A percentile compares a stretch with the other conserved stretches of the same genome.
phyloP scores from a whole-genome alignment of 2,888 invertebrate genomes.

The Polydrusus cervinus region DNA sequence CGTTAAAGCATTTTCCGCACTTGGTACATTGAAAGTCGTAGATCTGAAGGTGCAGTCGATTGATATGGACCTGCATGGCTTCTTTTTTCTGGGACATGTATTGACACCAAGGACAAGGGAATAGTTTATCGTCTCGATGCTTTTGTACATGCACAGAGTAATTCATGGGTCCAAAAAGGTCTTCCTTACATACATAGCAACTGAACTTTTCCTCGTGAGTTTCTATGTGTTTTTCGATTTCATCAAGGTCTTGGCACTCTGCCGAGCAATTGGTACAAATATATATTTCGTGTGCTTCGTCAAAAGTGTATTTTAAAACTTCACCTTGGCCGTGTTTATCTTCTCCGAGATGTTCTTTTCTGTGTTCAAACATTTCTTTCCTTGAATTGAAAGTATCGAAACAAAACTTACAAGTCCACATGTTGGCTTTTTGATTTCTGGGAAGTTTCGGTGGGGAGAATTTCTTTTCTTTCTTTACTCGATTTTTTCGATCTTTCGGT shows the following conservation, averaged over 20 bases:
- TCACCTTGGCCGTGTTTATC: constrained; percentile 51
- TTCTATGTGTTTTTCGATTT: constrained; percentile 61
- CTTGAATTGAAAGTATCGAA: constrained; percentile 58
- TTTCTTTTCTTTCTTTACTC: constrained; percentile 42
- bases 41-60: constrained; percentile 61
- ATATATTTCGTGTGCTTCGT: constrained; percentile 60
- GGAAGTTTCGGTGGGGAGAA: constrained; percentile 47
- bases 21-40: constrained; percentile 71
- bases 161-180: constrained; percentile 62
- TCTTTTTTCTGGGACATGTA: constrained; percentile 59
- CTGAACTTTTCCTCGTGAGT: constrained; percentile 66
- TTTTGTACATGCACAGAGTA: constrained; percentile 64
- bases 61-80: constrained; percentile 61
- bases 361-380: constrained; percentile 60
- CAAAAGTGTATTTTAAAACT: constrained; percentile 56
- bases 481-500: constrained; percentile 29
- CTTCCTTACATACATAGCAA: constrained; percentile 62
- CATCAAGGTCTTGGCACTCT: constrained; percentile 60
- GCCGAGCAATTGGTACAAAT: constrained; percentile 63
- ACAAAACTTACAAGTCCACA: constrained; percentile 61
- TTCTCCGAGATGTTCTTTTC: constrained; percentile 55
- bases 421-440: constrained; percentile 59
- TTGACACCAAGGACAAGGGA: constrained; percentile 62
- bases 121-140: constrained; percentile 62
- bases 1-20: constrained; percentile 73